These are phyloP conservation scores for Amazona guildingii DNA, from an alignment of 2,113 vertebrate genomes.

Conservation along the genomic window DNA sequence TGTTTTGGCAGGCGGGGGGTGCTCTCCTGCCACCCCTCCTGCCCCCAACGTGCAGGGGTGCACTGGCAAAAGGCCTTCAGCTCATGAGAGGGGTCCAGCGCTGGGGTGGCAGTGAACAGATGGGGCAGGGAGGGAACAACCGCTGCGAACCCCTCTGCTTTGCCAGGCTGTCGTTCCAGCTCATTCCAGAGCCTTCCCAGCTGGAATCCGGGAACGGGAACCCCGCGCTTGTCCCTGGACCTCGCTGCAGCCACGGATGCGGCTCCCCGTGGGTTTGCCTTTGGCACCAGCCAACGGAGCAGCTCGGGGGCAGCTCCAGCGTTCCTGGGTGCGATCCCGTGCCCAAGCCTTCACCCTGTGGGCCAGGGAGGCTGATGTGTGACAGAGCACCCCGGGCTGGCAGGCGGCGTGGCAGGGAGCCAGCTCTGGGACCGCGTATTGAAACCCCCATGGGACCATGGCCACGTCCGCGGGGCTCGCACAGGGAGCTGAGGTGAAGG, in stretches of 20 bases:
- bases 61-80: not conserved
- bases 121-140: not conserved
- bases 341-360: not conserved
- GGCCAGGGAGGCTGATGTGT: not conserved
- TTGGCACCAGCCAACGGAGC: not conserved
- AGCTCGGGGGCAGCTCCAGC: not conserved
- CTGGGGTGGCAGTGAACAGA: not conserved
- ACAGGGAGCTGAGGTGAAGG: not conserved
- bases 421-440: not conserved
- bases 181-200: not conserved
- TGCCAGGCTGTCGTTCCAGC: not conserved
- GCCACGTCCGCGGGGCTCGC: not conserved
- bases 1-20: not conserved
- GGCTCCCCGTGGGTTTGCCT: not conserved
- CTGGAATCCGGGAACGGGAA: not conserved
- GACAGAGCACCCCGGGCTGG: not conserved
- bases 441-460: not conserved
- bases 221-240: not conserved
- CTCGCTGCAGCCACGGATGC: not conserved
- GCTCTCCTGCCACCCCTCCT: not conserved
- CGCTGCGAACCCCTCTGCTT: not conserved
- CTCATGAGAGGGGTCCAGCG: not conserved
- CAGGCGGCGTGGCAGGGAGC: not conserved
- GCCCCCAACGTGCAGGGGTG: too few species aligned
- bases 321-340: accelerated